Base-by-base conservation (phyloP, 2,888 invertebrate genomes). In the Dioctria rufipes region DNA sequence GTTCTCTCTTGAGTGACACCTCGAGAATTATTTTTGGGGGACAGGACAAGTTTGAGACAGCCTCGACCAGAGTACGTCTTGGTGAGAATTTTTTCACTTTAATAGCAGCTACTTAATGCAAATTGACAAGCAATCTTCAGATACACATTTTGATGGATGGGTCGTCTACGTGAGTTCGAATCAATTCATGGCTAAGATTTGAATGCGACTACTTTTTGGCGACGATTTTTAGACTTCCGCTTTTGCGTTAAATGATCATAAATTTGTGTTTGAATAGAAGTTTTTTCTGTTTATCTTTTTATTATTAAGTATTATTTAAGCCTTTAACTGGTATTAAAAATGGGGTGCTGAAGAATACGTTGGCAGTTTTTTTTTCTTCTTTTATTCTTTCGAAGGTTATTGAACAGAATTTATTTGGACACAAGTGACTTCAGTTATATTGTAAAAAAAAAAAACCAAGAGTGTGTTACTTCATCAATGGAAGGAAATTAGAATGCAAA, bases 71-170 rank as follows among this genome's bases (percentile, higher is more conserved):
- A 5, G 4, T 49, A 25, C 25, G 25, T 1, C 25, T 77, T 77
- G 11, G 37, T 58, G n/a, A 46, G 49, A 61, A 63, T 5, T 63
- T 63, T 63, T 77, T 63, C 25, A 25, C 25, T 63, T 63, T 63
- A 37, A 51, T 77, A 43, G n/a, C 46, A 61, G 77, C 77, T 77
- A 77, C 77, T 77, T 77, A 77, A 77, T 77, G 77, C 77, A 77
- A 77, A 77, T 77, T 77, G 61, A 63, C 63, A 63, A 63, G 63
- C 77, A 77, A 63, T 77, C 25, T 25, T 25, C 25, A 25, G 25
- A 25, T 46, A 77, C 58, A 73, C 40, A 73, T 58, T 39, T 73
- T 42, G 58, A 54, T n/a, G 58, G 73, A 73, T 73, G 54, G 58
- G 42, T 58, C 39, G 63, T 39, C 49, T 77, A 42, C 77, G 46